Conservation (phyloP, 2,113 vertebrate species). For the Herpetotheres cachinnans region DNA sequence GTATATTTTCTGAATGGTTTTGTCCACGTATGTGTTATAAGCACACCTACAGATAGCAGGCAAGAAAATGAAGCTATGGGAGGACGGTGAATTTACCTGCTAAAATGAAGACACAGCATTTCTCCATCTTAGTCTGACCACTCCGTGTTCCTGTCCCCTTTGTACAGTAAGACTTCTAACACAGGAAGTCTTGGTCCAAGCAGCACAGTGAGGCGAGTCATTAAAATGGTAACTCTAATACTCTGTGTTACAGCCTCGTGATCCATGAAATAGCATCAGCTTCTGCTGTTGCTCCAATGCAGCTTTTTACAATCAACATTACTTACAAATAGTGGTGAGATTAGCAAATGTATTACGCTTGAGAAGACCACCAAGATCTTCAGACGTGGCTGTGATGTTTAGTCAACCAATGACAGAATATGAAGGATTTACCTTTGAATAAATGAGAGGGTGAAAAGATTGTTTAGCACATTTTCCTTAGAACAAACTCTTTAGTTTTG, state of each 20-base stretch:
- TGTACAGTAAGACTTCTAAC: neutral
- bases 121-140: neutral
- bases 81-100: neutral
- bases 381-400: neutral
- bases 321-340: neutral
- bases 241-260: neutral
- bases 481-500: neutral
- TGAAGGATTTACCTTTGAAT: neutral
- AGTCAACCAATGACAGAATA: neutral
- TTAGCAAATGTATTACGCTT: neutral
- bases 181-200: neutral
- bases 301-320: neutral
- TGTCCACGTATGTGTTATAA: neutral
- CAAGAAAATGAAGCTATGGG: neutral
- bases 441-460: neutral
- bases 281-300: neutral
- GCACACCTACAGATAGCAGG: neutral
- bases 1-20: neutral
- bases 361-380: neutral
- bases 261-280: neutral
- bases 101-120: neutral
- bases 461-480: neutral
- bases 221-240: neutral
- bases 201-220: accelerated
- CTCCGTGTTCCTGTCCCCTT: neutral